Percentiles rank a stretch among this genome's conserved stretches.
Conservation (phyloP, 2,888 invertebrate genomes). For the Troides helena region DNA sequence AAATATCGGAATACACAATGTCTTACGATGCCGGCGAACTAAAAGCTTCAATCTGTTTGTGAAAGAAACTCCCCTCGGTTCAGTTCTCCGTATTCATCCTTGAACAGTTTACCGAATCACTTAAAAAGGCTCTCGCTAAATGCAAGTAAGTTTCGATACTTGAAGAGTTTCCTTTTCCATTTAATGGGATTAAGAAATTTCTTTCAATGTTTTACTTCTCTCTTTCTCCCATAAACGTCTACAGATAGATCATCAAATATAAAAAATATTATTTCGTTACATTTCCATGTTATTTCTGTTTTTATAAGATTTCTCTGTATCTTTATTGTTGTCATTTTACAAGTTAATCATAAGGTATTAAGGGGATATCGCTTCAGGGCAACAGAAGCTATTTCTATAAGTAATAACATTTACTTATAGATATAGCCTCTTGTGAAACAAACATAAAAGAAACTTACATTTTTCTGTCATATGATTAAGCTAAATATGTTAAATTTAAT, state of each 20-base stretch:
- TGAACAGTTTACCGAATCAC: conserved; percentile 8
- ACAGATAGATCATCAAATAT: background rate
- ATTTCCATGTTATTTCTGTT: background rate
- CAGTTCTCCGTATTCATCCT: conserved; percentile 7
- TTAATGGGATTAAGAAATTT: background rate
- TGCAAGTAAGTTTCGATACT: conserved; percentile 1
- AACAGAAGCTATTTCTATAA: too few relatives aligned
- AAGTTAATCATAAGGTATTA: background rate
- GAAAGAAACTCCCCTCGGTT: conserved; percentile 20
- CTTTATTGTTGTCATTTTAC: background rate
- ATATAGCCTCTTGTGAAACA: too few relatives aligned
- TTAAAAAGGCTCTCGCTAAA: conserved; percentile 6
- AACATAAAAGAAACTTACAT: too few relatives aligned
- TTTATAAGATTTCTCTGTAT: background rate
- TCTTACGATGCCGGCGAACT: conserved; percentile 8
- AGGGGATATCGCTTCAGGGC: background rate
- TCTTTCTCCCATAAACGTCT: background rate
- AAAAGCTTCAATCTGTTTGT: conserved; percentile 22
- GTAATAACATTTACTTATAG: too few relatives aligned
- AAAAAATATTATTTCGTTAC: background rate
- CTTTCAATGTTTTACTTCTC: background rate
- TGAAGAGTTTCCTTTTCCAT: background rate
- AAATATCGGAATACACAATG: conserved; percentile 19
- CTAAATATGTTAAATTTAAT: too few relatives aligned
- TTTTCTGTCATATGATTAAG: too few relatives aligned